Percentiles rank a stretch among this genome's conserved stretches.
phyloP scores from a whole-genome alignment of 2,113 vertebrate genomes.

The Sinocyclocheilus maitianheensis region DNA sequence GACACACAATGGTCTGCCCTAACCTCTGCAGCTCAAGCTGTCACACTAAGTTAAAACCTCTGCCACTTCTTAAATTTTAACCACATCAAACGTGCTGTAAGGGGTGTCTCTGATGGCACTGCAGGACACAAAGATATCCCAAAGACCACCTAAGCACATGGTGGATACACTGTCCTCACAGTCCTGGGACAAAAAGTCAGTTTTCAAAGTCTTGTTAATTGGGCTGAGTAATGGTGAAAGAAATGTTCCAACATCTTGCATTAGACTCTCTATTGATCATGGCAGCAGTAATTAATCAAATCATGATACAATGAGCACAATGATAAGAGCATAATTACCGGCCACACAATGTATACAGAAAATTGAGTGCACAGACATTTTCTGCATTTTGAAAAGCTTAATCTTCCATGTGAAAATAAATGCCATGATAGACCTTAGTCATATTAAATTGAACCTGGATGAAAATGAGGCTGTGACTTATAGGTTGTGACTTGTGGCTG shows the following conservation, averaged over 20 bases:
- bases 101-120: slow-evolving; percentile 13
- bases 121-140: background rate
- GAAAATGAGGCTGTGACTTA: too few species aligned
- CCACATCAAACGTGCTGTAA: slow-evolving; percentile 61
- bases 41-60: slow-evolving; percentile 63
- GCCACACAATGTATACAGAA: background rate
- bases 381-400: background rate
- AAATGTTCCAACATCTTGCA: background rate
- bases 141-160: slow-evolving; percentile 1
- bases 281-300: background rate
- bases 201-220: background rate
- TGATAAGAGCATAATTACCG: background rate
- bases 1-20: slow-evolving; percentile 62
- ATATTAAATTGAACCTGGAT: too few species aligned
- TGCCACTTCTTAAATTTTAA: slow-evolving; percentile 71
- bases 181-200: background rate
- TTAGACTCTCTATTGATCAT: background rate
- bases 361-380: background rate
- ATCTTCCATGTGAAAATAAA: background rate
- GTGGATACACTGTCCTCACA: background rate
- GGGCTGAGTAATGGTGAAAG: background rate
- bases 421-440: too few species aligned
- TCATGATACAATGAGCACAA: background rate
- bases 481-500: too few species aligned
- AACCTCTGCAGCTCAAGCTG: slow-evolving; percentile 51